phyloP scores from a whole-genome alignment of 2,888 invertebrate species.

The Trachelus tabidus region DNA sequence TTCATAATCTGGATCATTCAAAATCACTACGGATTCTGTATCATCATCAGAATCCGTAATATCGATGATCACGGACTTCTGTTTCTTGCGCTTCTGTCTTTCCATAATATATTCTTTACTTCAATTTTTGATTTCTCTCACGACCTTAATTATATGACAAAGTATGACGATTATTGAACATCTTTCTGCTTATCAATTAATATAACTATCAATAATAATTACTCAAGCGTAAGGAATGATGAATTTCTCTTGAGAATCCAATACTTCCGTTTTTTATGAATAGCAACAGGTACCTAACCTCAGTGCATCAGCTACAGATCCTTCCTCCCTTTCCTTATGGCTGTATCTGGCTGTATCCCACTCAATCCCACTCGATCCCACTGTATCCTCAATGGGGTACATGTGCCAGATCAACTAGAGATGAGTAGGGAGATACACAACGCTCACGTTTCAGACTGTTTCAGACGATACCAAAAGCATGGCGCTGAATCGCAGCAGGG shows the following conservation, averaged over 20 bases:
- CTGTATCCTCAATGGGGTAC: too few species aligned
- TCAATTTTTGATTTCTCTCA: background rate
- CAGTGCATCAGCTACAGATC: too few species aligned
- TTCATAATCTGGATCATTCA: constrained; percentile 1
- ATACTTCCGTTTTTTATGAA: background rate
- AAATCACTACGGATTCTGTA: background rate
- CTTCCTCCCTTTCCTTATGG: too few species aligned
- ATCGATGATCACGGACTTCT: constrained; percentile 2
- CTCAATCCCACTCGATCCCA: too few species aligned
- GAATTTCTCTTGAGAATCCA: background rate
- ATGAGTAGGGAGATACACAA: too few species aligned
- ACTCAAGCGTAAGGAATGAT: background rate
- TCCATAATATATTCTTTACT: constrained; percentile 4
- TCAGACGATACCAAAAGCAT: too few species aligned
- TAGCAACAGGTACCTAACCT: background rate
- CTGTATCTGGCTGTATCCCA: too few species aligned
- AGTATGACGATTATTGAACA: background rate
- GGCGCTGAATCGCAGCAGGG: too few species aligned
- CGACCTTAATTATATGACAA: background rate
- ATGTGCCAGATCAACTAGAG: too few species aligned
- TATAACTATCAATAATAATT: background rate
- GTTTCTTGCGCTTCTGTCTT: background rate
- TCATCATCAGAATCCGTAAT: constrained; percentile 15
- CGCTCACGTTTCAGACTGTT: too few species aligned
- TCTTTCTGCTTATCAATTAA: background rate